Evolutionary conservation across 2,113 vertebrate genomes (phyloP).

Genomic region (Rhinoderma darwinii): DNA sequence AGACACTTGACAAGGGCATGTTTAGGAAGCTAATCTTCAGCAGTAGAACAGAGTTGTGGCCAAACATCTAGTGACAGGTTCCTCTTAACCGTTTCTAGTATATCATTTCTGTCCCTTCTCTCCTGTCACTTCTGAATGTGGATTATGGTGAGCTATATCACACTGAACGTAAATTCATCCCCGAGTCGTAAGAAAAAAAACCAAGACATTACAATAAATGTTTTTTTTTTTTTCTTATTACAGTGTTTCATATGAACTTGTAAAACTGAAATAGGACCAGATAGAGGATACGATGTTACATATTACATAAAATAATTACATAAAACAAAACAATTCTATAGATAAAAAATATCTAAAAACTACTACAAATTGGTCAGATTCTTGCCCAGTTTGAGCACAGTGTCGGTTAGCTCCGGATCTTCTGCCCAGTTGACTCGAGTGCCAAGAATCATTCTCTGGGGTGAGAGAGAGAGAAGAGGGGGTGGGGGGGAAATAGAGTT

Average conservation of each 20-base stretch:
- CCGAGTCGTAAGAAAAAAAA: neutral
- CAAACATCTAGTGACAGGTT: no score
- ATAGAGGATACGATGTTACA: neutral
- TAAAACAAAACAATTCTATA: neutral
- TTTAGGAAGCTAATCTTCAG: no score
- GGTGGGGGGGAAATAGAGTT: no score
- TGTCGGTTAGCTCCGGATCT: slow-evolving; percentile 68
- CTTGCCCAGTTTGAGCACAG: slow-evolving; percentile 72
- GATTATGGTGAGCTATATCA: no score
- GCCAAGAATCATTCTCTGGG: slow-evolving; percentile 71
- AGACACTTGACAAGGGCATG: no score
- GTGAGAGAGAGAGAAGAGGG: slow-evolving; percentile 21
- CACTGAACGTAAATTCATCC: no score
- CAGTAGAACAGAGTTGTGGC: no score
- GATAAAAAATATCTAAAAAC: neutral
- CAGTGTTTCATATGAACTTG: no score
- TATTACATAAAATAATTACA: neutral
- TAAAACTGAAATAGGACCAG: neutral
- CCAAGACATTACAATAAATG: neutral
- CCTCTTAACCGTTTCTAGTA: no score
- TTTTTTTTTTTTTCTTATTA: neutral
- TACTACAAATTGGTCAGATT: slow-evolving; percentile 25
- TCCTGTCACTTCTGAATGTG: no score
- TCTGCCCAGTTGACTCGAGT: slow-evolving; percentile 75
- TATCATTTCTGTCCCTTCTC: no score